Percentiles rank a stretch among this genome's conserved stretches.
Evolutionary conservation across 2,113 vertebrate species (phyloP).

Genomic region (Haemorhous mexicanus): DNA sequence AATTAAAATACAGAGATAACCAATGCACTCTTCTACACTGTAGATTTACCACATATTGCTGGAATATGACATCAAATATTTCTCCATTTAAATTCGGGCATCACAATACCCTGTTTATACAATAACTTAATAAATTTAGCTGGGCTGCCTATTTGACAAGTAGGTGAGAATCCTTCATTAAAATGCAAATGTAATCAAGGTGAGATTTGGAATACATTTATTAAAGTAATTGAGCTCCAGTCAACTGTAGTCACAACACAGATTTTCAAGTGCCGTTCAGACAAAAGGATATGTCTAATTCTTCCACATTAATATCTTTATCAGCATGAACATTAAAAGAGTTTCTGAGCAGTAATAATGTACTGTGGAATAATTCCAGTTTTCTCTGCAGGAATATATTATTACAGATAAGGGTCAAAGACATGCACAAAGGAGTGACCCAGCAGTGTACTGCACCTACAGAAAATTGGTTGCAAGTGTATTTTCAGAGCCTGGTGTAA

Average conservation of each 20-base stretch:
- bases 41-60: not conserved
- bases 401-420: slow-evolving; percentile 55
- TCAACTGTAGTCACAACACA: slow-evolving; percentile 73
- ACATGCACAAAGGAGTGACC: slow-evolving; percentile 26
- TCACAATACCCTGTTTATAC: slow-evolving; percentile 57
- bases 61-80: slow-evolving; percentile 36
- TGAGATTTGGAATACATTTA: slow-evolving; percentile 74
- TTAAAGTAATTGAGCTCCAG: slow-evolving; percentile 75
- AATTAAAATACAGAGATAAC: not conserved
- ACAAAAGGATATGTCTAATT: slow-evolving; percentile 63
- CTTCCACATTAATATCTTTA: slow-evolving; percentile 60
- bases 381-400: slow-evolving; percentile 57
- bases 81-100: slow-evolving; percentile 45
- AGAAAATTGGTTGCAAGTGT: slow-evolving; percentile 37
- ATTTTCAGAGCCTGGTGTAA: slow-evolving; percentile 10
- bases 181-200: slow-evolving; percentile 74
- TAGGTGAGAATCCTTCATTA: slow-evolving; percentile 71
- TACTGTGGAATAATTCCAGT: slow-evolving; percentile 15
- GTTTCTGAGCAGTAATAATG: slow-evolving; percentile 51
- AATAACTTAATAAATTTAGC: slow-evolving; percentile 67
- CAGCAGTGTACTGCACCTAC: not conserved
- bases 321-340: slow-evolving; percentile 59
- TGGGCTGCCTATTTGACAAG: slow-evolving; percentile 66
- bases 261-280: slow-evolving; percentile 64
- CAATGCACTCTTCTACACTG: not conserved